Evolutionary conservation across 2,888 invertebrate genomes (phyloP).

Genomic region (Oscheius sp.): DNA sequence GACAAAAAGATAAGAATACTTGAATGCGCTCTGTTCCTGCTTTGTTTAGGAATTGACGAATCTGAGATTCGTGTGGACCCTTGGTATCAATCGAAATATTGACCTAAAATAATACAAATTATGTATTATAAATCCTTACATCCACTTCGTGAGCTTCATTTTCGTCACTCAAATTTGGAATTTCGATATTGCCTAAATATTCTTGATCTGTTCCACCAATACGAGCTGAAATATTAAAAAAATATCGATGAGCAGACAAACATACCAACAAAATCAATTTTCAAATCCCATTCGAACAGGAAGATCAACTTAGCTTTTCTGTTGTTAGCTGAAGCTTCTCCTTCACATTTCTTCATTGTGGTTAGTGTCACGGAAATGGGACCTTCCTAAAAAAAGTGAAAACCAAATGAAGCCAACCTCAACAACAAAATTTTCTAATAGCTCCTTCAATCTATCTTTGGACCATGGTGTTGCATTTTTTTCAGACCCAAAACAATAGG

Average conservation of each 20-base stretch:
- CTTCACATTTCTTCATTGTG: slow-evolving; percentile 77
- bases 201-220: slow-evolving; percentile 75
- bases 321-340: slow-evolving; percentile 96
- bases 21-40: slow-evolving; percentile 49
- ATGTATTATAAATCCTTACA: slow-evolving; percentile 75
- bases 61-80: slow-evolving; percentile 61
- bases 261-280: slow-evolving; percentile 85
- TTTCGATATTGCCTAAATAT: slow-evolving; percentile 82
- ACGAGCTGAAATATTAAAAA: slow-evolving; percentile 66
- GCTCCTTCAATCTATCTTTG: slow-evolving; percentile 81
- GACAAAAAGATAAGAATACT: slow-evolving; percentile 7
- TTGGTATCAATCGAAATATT: slow-evolving; percentile 47
- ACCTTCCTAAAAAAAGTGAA: slow-evolving; percentile 44
- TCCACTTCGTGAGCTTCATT: slow-evolving; percentile 91
- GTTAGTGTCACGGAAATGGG: slow-evolving; percentile 55
- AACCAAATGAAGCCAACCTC: slow-evolving; percentile 32
- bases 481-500: slow-evolving; percentile 79
- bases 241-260: not conserved
- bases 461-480: slow-evolving; percentile 98
- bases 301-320: slow-evolving; percentile 98
- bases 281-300: slow-evolving; percentile 96
- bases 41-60: slow-evolving; percentile 58
- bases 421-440: slow-evolving; percentile 54
- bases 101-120: slow-evolving; percentile 36
- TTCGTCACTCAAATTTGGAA: slow-evolving; percentile 97